A percentile compares a stretch with the other conserved stretches of the same genome.
phyloP scores from a whole-genome alignment of 2,888 invertebrate species.

The Drosophila pseudotakahashii region DNA sequence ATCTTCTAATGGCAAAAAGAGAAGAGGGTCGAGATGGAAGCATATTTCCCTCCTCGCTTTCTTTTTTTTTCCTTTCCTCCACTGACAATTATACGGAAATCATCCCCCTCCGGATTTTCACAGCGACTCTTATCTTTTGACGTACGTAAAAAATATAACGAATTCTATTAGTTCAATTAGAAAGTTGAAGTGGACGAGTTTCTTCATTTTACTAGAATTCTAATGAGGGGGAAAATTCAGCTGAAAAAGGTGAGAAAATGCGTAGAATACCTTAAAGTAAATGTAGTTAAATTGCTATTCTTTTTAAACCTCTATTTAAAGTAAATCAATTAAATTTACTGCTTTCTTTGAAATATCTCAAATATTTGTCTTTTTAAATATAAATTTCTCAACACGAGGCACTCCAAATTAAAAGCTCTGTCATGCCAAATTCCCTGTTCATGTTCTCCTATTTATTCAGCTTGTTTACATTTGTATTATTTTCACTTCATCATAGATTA shows the following conservation, averaged over 20 bases:
- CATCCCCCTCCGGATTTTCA: conserved; percentile 32
- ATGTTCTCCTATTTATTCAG: background rate
- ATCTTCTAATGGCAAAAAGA: conserved; percentile 33
- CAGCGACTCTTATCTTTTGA: conserved; percentile 51
- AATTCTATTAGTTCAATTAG: conserved; percentile 73
- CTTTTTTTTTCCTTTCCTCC: conserved; percentile 15
- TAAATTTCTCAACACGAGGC: background rate
- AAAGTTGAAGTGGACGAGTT: conserved; percentile 39
- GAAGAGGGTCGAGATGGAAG: conserved; percentile 17
- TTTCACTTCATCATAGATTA: conserved; percentile 20
- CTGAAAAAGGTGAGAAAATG: conserved; percentile 11
- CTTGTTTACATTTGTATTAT: conserved; percentile 8
- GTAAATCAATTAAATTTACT: background rate
- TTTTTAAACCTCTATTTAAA: background rate
- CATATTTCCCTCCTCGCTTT: conserved; percentile 20
- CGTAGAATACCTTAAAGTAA: background rate
- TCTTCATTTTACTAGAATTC: conserved; percentile 1
- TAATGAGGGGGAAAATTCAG: conserved; percentile 3
- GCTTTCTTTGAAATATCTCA: background rate
- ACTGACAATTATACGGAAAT: conserved; percentile 36
- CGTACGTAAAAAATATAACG: conserved; percentile 52
- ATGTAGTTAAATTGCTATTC: no score
- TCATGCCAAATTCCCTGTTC: background rate
- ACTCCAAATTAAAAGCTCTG: background rate
- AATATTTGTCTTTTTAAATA: background rate